Percentiles rank a stretch among this genome's conserved stretches.
Evolutionary conservation across 1,140 invertebrate species (phyloP).

Genomic region (Sinella curviseta): DNA sequence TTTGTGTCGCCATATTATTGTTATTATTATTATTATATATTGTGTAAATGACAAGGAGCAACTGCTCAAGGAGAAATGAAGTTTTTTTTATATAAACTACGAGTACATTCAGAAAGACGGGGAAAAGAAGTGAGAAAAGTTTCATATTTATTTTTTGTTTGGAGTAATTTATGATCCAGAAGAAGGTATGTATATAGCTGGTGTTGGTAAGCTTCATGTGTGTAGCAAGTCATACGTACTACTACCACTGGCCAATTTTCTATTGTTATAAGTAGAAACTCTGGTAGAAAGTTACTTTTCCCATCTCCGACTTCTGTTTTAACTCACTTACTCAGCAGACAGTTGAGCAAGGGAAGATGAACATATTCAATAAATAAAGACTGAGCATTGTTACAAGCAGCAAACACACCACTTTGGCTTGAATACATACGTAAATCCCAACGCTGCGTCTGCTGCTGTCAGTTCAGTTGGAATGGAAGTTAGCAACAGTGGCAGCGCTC

Average conservation of each 20-base stretch:
- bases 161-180: constrained; percentile 3
- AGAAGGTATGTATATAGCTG: not conserved
- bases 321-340: not conserved
- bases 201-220: not conserved
- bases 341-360: too few relatives aligned
- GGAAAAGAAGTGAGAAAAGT: too few relatives aligned
- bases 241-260: too few relatives aligned
- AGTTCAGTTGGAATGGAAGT: not conserved
- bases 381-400: too few relatives aligned
- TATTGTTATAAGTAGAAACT: not conserved
- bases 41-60: not conserved
- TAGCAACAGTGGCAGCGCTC: not conserved
- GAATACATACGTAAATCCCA: not conserved
- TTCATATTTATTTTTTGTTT: constrained; percentile 6
- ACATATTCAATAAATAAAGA: too few relatives aligned
- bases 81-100: too few relatives aligned
- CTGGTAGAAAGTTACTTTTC: not conserved
- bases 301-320: not conserved
- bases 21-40: too few relatives aligned
- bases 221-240: not conserved
- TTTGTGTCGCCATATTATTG: not conserved
- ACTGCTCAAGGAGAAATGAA: not conserved
- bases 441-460: not conserved
- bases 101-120: too few relatives aligned
- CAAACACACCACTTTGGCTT: too few relatives aligned